phyloP scores from a whole-genome alignment of 2,113 vertebrate genomes.

The Hydrochoerus hydrochaeris region DNA sequence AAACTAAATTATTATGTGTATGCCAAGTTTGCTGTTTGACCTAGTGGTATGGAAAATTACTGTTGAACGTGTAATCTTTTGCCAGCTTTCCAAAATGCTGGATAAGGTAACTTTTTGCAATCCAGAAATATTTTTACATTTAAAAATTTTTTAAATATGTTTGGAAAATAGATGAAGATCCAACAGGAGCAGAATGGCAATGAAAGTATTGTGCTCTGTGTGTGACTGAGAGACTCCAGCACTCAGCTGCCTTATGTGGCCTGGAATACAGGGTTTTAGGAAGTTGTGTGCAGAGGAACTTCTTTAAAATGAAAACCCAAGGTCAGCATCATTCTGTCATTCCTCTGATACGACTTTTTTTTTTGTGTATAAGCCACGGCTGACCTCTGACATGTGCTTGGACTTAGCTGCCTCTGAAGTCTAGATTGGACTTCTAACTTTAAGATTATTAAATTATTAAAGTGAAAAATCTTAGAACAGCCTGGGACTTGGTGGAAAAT shows the following conservation, averaged over 20 bases:
- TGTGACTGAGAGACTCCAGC: neutral
- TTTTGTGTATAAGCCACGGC: neutral
- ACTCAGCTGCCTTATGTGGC: neutral
- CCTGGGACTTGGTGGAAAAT: neutral
- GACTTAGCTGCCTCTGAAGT: neutral
- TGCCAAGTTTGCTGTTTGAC: conserved; percentile 70
- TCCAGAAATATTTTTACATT: conserved; percentile 40
- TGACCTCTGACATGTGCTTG: neutral
- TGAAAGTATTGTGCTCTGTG: conserved; percentile 57
- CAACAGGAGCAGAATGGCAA: conserved; percentile 61
- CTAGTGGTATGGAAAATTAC: conserved; percentile 61
- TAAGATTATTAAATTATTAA: no score
- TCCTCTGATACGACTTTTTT: neutral
- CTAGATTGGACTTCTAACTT: neutral
- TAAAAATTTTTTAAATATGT: conserved; percentile 70
- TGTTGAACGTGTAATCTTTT: neutral
- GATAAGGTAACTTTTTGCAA: conserved; percentile 52
- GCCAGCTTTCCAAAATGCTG: conserved; percentile 65
- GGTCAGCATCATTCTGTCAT: neutral
- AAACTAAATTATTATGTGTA: conserved; percentile 62
- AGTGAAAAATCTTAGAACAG: conserved; percentile 36
- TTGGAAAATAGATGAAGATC: conserved; percentile 65
- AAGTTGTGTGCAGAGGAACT: conserved; percentile 30
- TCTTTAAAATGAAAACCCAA: conserved; percentile 48
- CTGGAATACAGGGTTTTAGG: neutral